Base-by-base conservation (phyloP, 2,113 vertebrate species). In the Malurus elegans region DNA sequence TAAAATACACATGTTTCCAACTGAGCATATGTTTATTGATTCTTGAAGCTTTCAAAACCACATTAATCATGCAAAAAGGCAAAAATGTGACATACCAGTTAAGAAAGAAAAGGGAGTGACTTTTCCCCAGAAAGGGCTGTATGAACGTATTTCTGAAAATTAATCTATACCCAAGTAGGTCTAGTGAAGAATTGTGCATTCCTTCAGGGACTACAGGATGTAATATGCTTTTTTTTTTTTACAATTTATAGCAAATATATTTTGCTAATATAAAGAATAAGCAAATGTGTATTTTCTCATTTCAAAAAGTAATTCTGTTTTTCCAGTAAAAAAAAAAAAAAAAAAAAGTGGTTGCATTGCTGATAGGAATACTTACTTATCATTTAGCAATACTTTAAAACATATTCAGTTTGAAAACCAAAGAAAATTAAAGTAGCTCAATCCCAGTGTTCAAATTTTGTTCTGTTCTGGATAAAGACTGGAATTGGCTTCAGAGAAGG, bases 151-250 rank as follows among this genome's bases (percentile, higher is more conserved):
- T 97, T 95, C 65, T 92, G 69, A 92, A 97, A 93, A 92, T 74
- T 70, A 97, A 94, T 97, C 96, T 95, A 90, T 92, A 95, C 69
- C 88, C 71, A 96, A 95, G 88, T 86, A 95, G 93, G 26, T 88
- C 32, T 57, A 91, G 51, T 96, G 97, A 96, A 24, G 32, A 84
- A 94, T 11, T 83, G 47, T 92, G 67, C 53, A 80, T 90, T 94
- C 54, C 73, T 88, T 75, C 31, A 79, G 65, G 69, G 45, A 91
- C 58, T 60, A 64, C 32, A 47, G 66, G 56, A 86, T 78, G 4
- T 36, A 86, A 92, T 67, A 88, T 20, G 53, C 24, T 47, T 16
- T 25, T 17, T 14, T n/a, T n/a, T n/a, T 21, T 12, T 36, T 10
- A 36, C 8, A 32, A n/a, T 31, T 84, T 64, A n/a, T 36, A 72